A percentile compares a stretch with the other conserved stretches of the same genome.
Conservation (phyloP, 2,888 invertebrate genomes). For the Pachliopta kotzebuea region DNA sequence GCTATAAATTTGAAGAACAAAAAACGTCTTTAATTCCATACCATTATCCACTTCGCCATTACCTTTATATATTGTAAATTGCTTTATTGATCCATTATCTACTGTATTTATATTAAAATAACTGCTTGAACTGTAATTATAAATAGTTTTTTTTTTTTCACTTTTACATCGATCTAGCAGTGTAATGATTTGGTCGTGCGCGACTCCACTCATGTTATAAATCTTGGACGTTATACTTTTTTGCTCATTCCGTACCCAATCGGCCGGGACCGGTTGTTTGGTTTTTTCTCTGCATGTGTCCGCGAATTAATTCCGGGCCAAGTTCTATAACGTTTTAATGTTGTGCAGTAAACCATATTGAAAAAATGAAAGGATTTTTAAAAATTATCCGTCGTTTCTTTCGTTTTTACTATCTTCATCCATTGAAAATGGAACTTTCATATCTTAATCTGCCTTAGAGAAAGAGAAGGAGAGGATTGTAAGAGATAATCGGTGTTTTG, state of each 20-base stretch:
- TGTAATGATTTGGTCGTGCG: slow-evolving; percentile 22
- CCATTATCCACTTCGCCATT: neutral
- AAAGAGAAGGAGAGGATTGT: too few relatives aligned
- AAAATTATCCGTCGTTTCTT: too few relatives aligned
- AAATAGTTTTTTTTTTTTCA: neutral
- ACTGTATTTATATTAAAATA: slow-evolving; percentile 5
- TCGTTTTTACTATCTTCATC: too few relatives aligned
- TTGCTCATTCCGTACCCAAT: slow-evolving; percentile 20
- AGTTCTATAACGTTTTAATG: neutral
- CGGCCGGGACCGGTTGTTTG: slow-evolving; percentile 19
- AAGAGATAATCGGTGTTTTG: too few relatives aligned
- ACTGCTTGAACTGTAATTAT: neutral
- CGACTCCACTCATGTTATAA: slow-evolving; percentile 20
- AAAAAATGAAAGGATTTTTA: neutral
- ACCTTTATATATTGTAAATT: neutral
- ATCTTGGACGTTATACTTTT: slow-evolving; percentile 24
- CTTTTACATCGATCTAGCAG: slow-evolving; percentile 20
- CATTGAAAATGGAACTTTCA: too few relatives aligned
- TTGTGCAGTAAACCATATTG: neutral
- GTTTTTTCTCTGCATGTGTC: slow-evolving; percentile 1
- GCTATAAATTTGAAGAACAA: neutral
- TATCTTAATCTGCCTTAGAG: too few relatives aligned
- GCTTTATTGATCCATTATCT: neutral
- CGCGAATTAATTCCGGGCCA: slow-evolving; percentile 16
- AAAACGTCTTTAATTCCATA: slow-evolving; percentile 1